These are phyloP conservation scores for Micrastur ruficollis DNA, from an alignment of 2,797 vertebrate species.

Conservation along the genomic window DNA sequence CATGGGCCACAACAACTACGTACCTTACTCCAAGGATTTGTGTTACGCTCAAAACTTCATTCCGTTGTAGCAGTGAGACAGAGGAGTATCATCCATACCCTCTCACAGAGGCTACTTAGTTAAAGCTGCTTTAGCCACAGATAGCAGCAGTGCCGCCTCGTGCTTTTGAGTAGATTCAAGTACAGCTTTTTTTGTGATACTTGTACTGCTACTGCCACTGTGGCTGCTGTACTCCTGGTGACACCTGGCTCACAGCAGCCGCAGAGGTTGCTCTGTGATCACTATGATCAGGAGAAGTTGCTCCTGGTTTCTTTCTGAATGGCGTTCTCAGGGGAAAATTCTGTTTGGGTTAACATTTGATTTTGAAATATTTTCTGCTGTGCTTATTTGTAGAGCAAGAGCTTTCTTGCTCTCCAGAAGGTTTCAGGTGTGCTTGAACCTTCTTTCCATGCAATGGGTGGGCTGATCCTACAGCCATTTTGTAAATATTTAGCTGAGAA, in stretches of 20 bases:
- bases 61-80: accelerated
- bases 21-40: neutral
- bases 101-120: neutral
- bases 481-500: neutral
- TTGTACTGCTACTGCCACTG: too few species aligned
- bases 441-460: neutral
- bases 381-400: neutral
- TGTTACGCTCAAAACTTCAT: neutral
- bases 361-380: neutral
- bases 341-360: neutral
- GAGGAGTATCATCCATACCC: neutral
- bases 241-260: neutral
- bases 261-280: neutral
- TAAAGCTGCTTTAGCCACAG: neutral
- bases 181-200: too few species aligned
- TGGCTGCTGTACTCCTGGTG: neutral
- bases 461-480: neutral
- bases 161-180: accelerated
- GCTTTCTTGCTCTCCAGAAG: neutral
- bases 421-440: neutral
- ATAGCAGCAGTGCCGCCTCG: accelerated
- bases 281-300: neutral
- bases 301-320: neutral
- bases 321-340: neutral
- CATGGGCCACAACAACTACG: accelerated